Base-by-base conservation (phyloP, 2,113 vertebrate genomes). In the Piliocolobus tephrosceles region DNA sequence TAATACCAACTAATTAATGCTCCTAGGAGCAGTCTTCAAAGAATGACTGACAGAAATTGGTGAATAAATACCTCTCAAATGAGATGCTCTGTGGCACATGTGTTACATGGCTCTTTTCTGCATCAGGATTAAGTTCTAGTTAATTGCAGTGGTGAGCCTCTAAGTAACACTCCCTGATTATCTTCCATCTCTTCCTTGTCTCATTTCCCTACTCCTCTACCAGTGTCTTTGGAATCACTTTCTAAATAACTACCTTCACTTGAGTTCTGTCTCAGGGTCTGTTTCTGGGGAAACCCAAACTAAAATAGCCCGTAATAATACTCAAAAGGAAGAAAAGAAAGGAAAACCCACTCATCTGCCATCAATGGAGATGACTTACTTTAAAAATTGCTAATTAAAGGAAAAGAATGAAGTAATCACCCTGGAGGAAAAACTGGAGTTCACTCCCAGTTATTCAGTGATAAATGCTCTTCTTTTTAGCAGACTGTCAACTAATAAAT, bases 381-480 rank as follows among this genome's bases (percentile, higher is more conserved):
- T 38, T 88, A 70, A 79, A 92, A 93, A 95, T 47, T 93, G 50
- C 90, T 78, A 90, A 92, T 92, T 97, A 90, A 96, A 64, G 13
- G 68, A 12, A 83, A 93, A 83, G 38, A 90, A 93, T 76, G 30
- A 96, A 86, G 25, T 87, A 91, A 79, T 93, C 45, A 72, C 43
- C 70, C 32, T 73, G 47, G 32, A 95, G 58, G 58, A 95, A 38
- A 45, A 96, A 78, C 68, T 88, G 32, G 75, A 87, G 13, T 87
- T 58, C 18, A 64, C 82, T 87, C 23, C n/a, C 20, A 90, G 20
- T 90, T 97, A 81, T 87, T 78, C 94, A 91, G 18, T 61, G n/a
- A 64, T 64, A 64, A 93, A 86, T 79, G 23, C 14, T 94, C 35
- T 95, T 92, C 35, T 90, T 82, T 78, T 27, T 45, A 78, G 22